Evolutionary conservation across 92 coral and sea anemone species (phyloP).

Genomic region (Epizoanthus ramosus): DNA sequence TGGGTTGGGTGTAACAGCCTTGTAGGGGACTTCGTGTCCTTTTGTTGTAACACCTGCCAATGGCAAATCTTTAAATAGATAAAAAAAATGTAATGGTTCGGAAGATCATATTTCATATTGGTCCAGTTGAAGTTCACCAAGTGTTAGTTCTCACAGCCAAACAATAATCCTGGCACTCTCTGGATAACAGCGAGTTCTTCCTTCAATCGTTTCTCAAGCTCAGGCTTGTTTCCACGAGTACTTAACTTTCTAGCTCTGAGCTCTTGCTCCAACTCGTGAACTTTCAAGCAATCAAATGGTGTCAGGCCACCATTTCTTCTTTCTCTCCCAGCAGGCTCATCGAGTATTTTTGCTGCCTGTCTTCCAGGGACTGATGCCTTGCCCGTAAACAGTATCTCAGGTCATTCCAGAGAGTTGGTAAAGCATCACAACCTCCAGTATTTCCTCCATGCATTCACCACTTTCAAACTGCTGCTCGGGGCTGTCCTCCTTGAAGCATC

Average conservation of each 20-base stretch:
- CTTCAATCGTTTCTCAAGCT: slow-evolving; percentile 1
- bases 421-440: slow-evolving; percentile 40
- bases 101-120: neutral
- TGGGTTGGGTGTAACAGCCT: no score
- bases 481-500: slow-evolving; percentile 36
- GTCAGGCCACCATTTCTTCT: slow-evolving; percentile 44
- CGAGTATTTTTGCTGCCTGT: slow-evolving; percentile 21
- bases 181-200: slow-evolving; percentile 22
- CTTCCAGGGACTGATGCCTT: neutral
- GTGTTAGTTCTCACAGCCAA: slow-evolving; percentile 12
- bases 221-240: neutral
- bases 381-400: slow-evolving; percentile 35
- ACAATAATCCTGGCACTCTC: slow-evolving; percentile 28
- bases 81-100: slow-evolving; percentile 18
- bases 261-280: slow-evolving; percentile 11
- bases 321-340: slow-evolving; percentile 38
- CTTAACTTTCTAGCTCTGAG: slow-evolving; percentile 9
- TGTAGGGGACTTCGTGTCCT: no score
- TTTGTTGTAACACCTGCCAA: no score
- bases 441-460: slow-evolving; percentile 55
- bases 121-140: neutral
- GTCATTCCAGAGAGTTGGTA: slow-evolving; percentile 27
- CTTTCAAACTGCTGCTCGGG: slow-evolving; percentile 49
- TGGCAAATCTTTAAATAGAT: no score
- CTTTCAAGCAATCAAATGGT: slow-evolving; percentile 27